Evolutionary conservation across 1,140 invertebrate species (phyloP), one percentile per base, ranked within the genome.

Genomic region (Reticulitermes speratus): DNA sequence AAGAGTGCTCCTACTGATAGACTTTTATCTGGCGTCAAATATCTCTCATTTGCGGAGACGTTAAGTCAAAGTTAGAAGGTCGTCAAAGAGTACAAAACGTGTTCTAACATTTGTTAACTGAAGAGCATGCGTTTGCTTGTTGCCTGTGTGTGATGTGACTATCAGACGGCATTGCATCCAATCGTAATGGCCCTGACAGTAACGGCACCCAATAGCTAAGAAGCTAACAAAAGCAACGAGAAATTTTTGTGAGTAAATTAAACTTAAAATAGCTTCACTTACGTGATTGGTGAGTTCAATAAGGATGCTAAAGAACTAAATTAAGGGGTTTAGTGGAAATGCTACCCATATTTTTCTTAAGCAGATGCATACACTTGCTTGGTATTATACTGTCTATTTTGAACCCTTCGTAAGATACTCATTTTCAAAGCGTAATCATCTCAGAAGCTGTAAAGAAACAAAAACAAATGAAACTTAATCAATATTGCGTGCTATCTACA

Each of bases 341-440:
- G 25, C 14, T 75, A 25, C n/a, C 14, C 65, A 75, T 75, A 75
- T 75, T 75, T 75, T 75, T 30, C 25, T 30, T 30, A 30, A 16
- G 6, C 3, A 75, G 65, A 30, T 25, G 12, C n/a, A 25, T 75
- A 75, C 8, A 75, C 7, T 75, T n/a, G 65, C 25, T 30, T 25
- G 65, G n/a, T 75, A n/a, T 75, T n/a, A 75, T 30, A 6, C 25
- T 75, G 25, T 30, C 65, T 75, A n/a, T 30, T 75, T 75, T 75
- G 21, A 75, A 75, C n/a, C 65, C n/a, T 75, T 75, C 12, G 25
- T 75, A 30, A 9, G 65, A 75, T 30, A 30, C 11, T 30, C 65
- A 75, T 75, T 75, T 75, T 75, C 25, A n/a, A 75, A 75, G 25
- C 65, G 65, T 75, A 75, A 75, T 75, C 65, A 75, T 75, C n/a